These are phyloP conservation scores for Ceratosolen solmsi DNA, from an alignment of 1,140 invertebrate genomes.

Conservation along the genomic window DNA sequence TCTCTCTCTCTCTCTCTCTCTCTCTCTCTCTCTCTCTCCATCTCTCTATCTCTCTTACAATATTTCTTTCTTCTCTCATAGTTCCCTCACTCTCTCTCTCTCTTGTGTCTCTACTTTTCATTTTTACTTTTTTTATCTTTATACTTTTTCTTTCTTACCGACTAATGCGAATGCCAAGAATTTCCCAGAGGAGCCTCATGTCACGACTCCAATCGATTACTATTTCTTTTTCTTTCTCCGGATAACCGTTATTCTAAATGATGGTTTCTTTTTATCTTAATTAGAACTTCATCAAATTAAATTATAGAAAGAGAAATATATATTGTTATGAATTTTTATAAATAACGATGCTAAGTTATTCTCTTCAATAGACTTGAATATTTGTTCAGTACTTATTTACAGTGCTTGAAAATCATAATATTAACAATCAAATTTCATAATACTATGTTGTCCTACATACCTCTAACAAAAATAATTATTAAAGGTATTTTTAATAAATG, in stretches of 20 bases:
- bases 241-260: constrained; percentile 10
- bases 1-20: no score
- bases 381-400: no score
- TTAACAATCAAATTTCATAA: no score
- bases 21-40: not conserved
- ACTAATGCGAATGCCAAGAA: constrained; percentile 48
- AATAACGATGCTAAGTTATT: no score
- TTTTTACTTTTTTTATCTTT: constrained; percentile 24
- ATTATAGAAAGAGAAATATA: no score
- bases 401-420: no score
- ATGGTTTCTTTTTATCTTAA: constrained; percentile 9
- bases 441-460: no score
- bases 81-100: not conserved
- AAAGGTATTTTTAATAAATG: no score
- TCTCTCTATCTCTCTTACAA: not conserved
- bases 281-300: no score
- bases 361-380: no score
- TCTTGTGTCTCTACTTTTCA: not conserved
- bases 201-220: constrained; percentile 41
- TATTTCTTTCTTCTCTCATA: not conserved
- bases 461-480: no score
- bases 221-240: constrained; percentile 11
- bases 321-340: no score
- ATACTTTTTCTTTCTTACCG: constrained; percentile 11
- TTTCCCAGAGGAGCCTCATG: constrained; percentile 46